Percentiles rank a stretch among this genome's conserved stretches.
These are phyloP conservation scores for Nymphalis c-album DNA, from an alignment of 2,888 invertebrate species.

Conservation along the genomic window DNA sequence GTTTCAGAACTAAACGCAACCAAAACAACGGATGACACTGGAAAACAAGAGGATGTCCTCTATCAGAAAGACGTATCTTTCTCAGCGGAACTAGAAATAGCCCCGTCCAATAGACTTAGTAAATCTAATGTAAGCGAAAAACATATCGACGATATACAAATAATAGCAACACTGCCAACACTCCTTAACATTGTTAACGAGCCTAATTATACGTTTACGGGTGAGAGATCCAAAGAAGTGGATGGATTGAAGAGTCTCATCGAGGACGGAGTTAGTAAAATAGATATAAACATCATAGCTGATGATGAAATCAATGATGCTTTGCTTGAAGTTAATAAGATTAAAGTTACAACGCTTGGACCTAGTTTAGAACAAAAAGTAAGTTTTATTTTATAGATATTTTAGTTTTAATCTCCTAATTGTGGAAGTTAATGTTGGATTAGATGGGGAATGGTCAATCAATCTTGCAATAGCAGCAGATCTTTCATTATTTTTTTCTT, in stretches of 20 bases:
- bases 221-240: slow-evolving; percentile 66
- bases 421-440: too few relatives aligned
- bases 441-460: too few relatives aligned
- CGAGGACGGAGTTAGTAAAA: slow-evolving; percentile 72
- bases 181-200: slow-evolving; percentile 42
- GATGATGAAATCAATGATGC: slow-evolving; percentile 55
- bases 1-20: slow-evolving; percentile 89
- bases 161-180: slow-evolving; percentile 50
- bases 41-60: slow-evolving; percentile 85
- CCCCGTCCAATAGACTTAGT: slow-evolving; percentile 76
- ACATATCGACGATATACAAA: slow-evolving; percentile 59
- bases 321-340: slow-evolving; percentile 46
- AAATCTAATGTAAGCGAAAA: slow-evolving; percentile 62
- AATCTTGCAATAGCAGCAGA: too few relatives aligned
- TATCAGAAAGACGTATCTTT: slow-evolving; percentile 90
- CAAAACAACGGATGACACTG: slow-evolving; percentile 78
- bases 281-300: slow-evolving; percentile 70
- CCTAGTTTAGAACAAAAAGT: slow-evolving; percentile 86
- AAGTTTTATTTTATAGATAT: slow-evolving; percentile 36
- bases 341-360: slow-evolving; percentile 79
- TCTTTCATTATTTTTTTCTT: too few relatives aligned
- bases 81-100: slow-evolving; percentile 86
- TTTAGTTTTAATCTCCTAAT: too few relatives aligned
- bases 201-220: slow-evolving; percentile 63
- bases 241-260: slow-evolving; percentile 71